Evolutionary conservation across 2,113 vertebrate species (phyloP).

Genomic region (Sinosuthora webbiana): DNA sequence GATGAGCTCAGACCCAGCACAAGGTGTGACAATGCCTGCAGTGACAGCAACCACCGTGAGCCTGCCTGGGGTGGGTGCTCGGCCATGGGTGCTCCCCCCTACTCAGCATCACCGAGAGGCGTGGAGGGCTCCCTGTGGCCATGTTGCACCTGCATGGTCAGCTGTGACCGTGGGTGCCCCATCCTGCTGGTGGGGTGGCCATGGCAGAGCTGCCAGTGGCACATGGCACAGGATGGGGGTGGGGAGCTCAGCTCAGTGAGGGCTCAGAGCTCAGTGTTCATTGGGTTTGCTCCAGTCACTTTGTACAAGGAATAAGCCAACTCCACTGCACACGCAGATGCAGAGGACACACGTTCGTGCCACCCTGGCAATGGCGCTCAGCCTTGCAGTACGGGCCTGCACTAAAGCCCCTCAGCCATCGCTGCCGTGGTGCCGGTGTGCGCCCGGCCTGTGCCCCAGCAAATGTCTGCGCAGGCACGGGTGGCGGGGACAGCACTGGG

Average conservation of each 20-base stretch:
- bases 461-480: fast-evolving
- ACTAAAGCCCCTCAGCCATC: neutral
- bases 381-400: neutral
- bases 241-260: neutral
- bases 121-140: neutral
- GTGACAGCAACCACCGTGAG: neutral
- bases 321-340: neutral
- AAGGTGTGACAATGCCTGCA: neutral
- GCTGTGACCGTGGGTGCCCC: neutral
- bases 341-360: neutral
- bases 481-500: neutral
- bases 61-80: fast-evolving
- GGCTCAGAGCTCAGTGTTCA: neutral
- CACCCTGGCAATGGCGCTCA: neutral
- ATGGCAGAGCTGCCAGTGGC: fast-evolving
- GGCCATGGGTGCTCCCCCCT: fast-evolving
- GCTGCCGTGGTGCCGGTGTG: fast-evolving
- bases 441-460: neutral
- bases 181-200: neutral
- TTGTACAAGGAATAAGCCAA: neutral
- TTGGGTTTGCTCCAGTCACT: neutral
- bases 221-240: fast-evolving
- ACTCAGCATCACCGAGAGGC: neutral
- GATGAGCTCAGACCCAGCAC: neutral
- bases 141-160: fast-evolving